Base-by-base conservation (phyloP, 2,888 invertebrate species). In the Tetrapedia diversipes region DNA sequence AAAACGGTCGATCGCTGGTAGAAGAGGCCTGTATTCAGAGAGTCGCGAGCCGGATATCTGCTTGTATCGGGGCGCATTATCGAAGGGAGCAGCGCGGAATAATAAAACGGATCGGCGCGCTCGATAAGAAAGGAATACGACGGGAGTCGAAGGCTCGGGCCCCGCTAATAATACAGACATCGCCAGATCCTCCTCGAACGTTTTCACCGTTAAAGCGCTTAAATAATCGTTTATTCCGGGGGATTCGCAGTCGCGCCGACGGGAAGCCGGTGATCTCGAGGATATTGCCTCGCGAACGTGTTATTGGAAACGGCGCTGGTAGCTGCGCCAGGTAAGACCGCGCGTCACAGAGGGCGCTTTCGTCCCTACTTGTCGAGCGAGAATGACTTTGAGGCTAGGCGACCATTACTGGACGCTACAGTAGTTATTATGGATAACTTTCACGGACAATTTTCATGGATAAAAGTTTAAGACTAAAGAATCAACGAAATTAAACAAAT, bases 51-150 rank as follows among this genome's bases (percentile, higher is more conserved):
- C n/a, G 66, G 77, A 59, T 81, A 79, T 65, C 67, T 51, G 54
- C 64, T 39, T 83, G 77, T 75, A 79, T 83, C 74, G 60, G 69
- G 71, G 51, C 69, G 71, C 61, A 77, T 81, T 83, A 83, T 77
- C 63, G 75, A 74, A 41, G 39, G 53, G 65, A 57, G 57, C 59
- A 71, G 67, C 57, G 68, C 67, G 65, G 74, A 79, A 67, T 75
- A 81, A 72, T 75, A 77, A 79, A 83, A 77, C 72, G 72, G 81
- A 77, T 79, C 61, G 34, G 32, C 37, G 60, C 49, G 70, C 37
- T 54, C 66, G 81, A 75, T 72, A 75, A 71, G 56, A 68, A 79
- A 79, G 72, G 64, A n/a, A 72, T 70, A 75, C 56, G 59, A 61
- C 53, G 51, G 49, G 56, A 34, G 34, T 34, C 54, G 29, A 56